Base-by-base conservation (phyloP, 2,113 vertebrate genomes). In the Aplodontia rufa region DNA sequence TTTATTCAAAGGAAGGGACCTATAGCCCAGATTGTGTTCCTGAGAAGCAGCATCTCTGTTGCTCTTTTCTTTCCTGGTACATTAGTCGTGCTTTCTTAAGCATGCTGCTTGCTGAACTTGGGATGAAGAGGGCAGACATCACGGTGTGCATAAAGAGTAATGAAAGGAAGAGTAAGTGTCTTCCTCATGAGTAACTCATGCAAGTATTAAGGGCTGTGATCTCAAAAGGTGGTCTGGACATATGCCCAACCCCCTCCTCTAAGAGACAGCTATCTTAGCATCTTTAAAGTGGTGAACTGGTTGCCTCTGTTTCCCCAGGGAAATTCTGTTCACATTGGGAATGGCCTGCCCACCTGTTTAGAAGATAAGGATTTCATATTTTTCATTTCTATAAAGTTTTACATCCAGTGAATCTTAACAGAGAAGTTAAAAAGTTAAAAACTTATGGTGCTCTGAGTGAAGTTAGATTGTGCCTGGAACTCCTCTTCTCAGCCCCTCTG, bases 61-160 rank as follows among this genome's bases (percentile, higher is more conserved):
- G 96, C 96, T 96, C 85, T 94, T 92, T 96, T 72, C 91, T 91
- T 93, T 78, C 93, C 47, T 82, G 0, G 60, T 94, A 58, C 84
- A 95, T 97, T 92, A 85, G 76, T 93, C 96, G 92, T 96, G 91
- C 95, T 97, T 96, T 96, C 93, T 96, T 95, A 95, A 96, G 91
- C 53, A 32, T 81, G 71, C 68, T 96, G 87, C 82, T 94, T 93
- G 80, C 91, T 55, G 69, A 90, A 51, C 72, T 97, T 97, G 92
- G 87, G 93, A 96, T 87, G 72, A 74, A 97, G 90, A 89, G 55
- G 93, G 86, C 14, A 95, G 76, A 14, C 85, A 32, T 60, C 51
- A 68, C 69, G 51, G 55, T 68, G 45, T 75, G 62, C 35, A 72
- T 49, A 89, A 42, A 35, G 20, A 37, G 3, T 51, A 40, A 83